Evolutionary conservation across 2,113 vertebrate genomes (phyloP).

Genomic region (Istiophorus platypterus): DNA sequence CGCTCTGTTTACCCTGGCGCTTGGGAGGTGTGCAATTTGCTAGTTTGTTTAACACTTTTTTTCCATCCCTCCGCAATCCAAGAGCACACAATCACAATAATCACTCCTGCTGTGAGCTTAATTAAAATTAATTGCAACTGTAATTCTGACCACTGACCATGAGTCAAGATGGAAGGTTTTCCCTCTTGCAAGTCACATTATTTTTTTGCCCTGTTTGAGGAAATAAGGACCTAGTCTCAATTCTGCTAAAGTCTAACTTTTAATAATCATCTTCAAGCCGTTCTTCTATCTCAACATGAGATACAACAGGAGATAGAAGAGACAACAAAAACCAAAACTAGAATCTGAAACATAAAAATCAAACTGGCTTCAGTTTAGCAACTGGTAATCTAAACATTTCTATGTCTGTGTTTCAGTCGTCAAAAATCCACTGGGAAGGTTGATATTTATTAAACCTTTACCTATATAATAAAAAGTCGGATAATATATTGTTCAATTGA

Average conservation of each 20-base stretch:
- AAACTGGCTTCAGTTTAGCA: neutral
- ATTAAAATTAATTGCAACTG: constrained; percentile 62
- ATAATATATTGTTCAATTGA: neutral
- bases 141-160: constrained; percentile 38
- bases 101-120: constrained; percentile 68
- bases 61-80: constrained; percentile 67
- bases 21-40: constrained; percentile 75
- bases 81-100: constrained; percentile 74
- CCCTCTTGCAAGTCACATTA: constrained; percentile 6
- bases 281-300: neutral
- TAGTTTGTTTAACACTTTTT: constrained; percentile 79
- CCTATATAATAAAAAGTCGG: neutral
- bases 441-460: neutral
- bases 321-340: no score
- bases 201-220: constrained; percentile 4
- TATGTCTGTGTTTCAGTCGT: neutral
- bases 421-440: neutral
- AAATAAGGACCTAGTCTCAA: neutral
- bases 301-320: no score
- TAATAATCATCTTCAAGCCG: no score
- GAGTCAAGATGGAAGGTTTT: constrained; percentile 30
- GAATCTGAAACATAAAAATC: neutral
- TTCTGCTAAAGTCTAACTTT: neutral
- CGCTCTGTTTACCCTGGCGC: constrained; percentile 79
- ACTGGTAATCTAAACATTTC: neutral